Percentiles rank a stretch among this genome's conserved stretches.
phyloP scores from a whole-genome alignment of 2,888 invertebrate species.

The Acleris emargana region DNA sequence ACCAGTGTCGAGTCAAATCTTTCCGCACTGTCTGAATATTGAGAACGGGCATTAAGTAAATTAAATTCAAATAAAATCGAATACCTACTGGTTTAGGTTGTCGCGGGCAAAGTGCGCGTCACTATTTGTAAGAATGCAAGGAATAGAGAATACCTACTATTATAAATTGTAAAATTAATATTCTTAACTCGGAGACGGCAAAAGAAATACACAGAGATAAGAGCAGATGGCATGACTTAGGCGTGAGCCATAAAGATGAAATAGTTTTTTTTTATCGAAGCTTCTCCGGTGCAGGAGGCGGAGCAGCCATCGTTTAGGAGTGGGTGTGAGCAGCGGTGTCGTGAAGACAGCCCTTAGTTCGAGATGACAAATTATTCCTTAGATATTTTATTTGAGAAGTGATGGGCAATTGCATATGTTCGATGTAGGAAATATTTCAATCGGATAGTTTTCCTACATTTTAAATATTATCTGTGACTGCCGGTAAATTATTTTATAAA shows the following conservation, averaged over 20 bases:
- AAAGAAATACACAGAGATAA: not conserved
- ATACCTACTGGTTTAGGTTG: too few species aligned
- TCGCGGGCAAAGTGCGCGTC: too few species aligned
- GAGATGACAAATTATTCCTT: slow-evolving; percentile 26
- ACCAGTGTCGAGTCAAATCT: too few species aligned
- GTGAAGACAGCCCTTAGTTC: slow-evolving; percentile 7
- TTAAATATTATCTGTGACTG: too few species aligned
- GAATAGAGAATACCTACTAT: not conserved
- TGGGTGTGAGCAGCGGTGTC: slow-evolving; percentile 68
- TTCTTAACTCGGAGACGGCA: not conserved
- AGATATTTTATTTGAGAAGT: not conserved
- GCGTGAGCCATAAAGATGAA: slow-evolving; percentile 36
- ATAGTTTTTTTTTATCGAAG: slow-evolving; percentile 16
- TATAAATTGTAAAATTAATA: not conserved
- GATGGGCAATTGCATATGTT: not conserved
- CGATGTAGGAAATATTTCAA: not conserved
- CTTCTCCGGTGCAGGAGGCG: slow-evolving; percentile 49
- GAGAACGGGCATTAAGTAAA: too few species aligned
- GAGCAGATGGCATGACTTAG: slow-evolving; percentile 4
- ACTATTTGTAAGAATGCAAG: not conserved
- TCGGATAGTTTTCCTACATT: too few species aligned
- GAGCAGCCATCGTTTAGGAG: slow-evolving; percentile 56
- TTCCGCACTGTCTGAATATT: too few species aligned
- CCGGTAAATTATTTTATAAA: too few species aligned
- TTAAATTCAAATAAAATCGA: too few species aligned